These are phyloP conservation scores for Girardinus metallicus DNA, from an alignment of 2,797 vertebrate species.

Conservation along the genomic window DNA sequence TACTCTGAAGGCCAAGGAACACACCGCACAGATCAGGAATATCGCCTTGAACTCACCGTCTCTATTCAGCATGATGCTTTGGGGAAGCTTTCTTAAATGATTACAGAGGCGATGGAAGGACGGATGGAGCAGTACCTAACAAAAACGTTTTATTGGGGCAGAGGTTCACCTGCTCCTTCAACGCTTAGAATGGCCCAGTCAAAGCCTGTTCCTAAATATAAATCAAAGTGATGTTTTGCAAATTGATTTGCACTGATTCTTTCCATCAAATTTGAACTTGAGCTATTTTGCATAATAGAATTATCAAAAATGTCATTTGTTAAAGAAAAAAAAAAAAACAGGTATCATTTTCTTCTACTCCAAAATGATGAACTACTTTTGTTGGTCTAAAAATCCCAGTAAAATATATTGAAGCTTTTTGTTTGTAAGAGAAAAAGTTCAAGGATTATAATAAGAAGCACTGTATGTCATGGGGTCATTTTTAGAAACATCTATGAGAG, in stretches of 20 bases:
- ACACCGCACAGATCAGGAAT: not conserved
- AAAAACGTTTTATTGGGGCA: not conserved
- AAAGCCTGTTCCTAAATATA: not conserved
- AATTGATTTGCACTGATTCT: not conserved
- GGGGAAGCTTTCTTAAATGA: not conserved
- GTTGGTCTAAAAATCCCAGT: not conserved
- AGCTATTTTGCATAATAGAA: not conserved
- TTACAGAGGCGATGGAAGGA: not conserved
- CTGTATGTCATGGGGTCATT: slow-evolving; percentile 24
- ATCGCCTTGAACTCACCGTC: not conserved
- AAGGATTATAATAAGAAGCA: not conserved
- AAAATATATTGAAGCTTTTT: not conserved
- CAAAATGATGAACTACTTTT: not conserved
- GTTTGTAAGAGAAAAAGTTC: not conserved
- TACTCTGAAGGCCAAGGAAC: not conserved
- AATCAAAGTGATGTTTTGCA: not conserved
- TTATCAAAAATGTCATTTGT: not conserved
- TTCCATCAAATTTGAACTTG: not conserved
- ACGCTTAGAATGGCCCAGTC: not conserved
- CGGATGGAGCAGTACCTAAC: not conserved
- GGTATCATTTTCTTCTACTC: not conserved
- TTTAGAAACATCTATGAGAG: slow-evolving; percentile 26
- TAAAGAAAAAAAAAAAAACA: too few relatives aligned
- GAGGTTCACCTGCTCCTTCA: not conserved
- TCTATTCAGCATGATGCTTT: not conserved